phyloP scores from a whole-genome alignment of 2,113 vertebrate species.

The Pseudolaguvia tuberculata region DNA sequence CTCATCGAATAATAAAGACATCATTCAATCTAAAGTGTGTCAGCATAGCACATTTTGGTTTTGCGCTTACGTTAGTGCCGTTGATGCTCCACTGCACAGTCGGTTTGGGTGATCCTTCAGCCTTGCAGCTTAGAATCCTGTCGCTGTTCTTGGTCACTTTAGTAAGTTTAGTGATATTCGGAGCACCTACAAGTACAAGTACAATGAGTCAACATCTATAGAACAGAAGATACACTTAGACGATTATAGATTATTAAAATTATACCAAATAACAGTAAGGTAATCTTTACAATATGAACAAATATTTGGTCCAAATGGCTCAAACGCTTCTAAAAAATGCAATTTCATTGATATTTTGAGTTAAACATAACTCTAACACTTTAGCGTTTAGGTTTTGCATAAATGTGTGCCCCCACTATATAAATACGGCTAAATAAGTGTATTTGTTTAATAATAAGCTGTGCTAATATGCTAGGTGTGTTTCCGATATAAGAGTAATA shows the following conservation, averaged over 20 bases:
- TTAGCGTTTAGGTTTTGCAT: background rate
- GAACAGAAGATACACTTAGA: background rate
- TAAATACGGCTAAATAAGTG: background rate
- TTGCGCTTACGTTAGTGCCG: conserved; percentile 71
- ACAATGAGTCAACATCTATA: conserved; percentile 35
- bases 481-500: background rate
- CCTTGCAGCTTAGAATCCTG: conserved; percentile 80
- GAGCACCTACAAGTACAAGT: conserved; percentile 71
- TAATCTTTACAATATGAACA: no score
- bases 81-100: conserved; percentile 86
- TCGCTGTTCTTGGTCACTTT: conserved; percentile 73
- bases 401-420: background rate
- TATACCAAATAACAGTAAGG: background rate
- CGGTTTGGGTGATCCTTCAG: conserved; percentile 89
- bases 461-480: background rate
- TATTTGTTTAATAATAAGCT: background rate
- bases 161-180: conserved; percentile 77
- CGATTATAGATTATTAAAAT: no score
- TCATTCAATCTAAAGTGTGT: background rate
- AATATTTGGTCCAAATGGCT: no score
- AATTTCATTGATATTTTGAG: no score
- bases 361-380: no score
- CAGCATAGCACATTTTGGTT: conserved; percentile 37
- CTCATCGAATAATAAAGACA: background rate
- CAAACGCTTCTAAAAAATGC: no score